phyloP scores from a whole-genome alignment of 2,113 vertebrate species.

The Acrocephalus kingi region DNA sequence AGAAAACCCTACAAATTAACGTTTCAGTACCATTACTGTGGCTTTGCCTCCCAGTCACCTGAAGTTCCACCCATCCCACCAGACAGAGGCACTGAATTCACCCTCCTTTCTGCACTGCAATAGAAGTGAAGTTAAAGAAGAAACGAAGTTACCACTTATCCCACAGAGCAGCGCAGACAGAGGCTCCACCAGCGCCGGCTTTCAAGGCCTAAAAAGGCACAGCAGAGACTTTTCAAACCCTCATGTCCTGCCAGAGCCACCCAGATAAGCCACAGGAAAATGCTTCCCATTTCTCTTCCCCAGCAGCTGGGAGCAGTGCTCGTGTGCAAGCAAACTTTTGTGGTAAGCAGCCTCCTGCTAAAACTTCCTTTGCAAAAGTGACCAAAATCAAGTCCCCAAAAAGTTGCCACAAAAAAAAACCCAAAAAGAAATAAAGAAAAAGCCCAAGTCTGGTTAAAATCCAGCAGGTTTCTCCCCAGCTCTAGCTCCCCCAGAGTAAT shows the following conservation, averaged over 20 bases:
- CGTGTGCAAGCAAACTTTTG: accelerated
- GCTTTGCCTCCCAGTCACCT: neutral
- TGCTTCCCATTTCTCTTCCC: neutral
- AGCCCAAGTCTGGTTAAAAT: neutral
- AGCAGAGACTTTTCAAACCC: neutral
- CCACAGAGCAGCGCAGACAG: neutral
- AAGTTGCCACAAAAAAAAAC: neutral
- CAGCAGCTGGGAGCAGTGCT: neutral
- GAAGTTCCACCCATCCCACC: neutral
- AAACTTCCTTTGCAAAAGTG: neutral
- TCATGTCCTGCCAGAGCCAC: neutral
- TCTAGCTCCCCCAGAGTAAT: neutral
- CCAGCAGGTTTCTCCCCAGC: neutral
- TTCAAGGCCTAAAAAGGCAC: neutral
- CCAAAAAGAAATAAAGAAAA: neutral
- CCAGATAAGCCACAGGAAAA: neutral
- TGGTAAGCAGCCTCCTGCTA: accelerated
- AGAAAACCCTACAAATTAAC: neutral
- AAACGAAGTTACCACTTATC: neutral
- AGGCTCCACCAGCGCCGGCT: accelerated
- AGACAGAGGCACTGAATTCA: neutral
- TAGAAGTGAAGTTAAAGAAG: neutral
- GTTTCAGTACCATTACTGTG: accelerated
- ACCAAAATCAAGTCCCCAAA: neutral
- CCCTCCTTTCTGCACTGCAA: neutral